Evolutionary conservation across 35 echinoderm and acorn worm genomes (phyloP).

Genomic region (Patiria miniata): DNA sequence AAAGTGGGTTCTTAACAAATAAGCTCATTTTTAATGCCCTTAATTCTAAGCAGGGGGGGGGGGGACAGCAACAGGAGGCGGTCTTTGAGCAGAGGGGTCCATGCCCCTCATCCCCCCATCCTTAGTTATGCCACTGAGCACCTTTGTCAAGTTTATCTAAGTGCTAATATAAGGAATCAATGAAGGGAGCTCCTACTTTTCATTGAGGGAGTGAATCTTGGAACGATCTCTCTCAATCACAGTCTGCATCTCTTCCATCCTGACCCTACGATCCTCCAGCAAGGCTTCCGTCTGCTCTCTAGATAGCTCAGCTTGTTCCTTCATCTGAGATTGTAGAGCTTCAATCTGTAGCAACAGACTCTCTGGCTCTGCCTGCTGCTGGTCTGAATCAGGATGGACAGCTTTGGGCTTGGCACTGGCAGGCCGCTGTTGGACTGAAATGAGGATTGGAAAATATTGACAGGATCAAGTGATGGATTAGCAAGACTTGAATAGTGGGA

Average conservation of each 20-base stretch:
- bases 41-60: too few relatives aligned
- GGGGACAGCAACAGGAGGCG: too few relatives aligned
- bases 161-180: too few relatives aligned
- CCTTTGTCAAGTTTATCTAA: too few relatives aligned
- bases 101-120: too few relatives aligned
- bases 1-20: too few relatives aligned
- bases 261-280: constrained; percentile 86
- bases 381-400: neutral
- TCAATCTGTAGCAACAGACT: constrained; percentile 87
- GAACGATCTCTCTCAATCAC: constrained; percentile 81
- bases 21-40: too few relatives aligned
- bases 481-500: too few relatives aligned
- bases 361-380: constrained; percentile 64
- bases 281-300: constrained; percentile 89
- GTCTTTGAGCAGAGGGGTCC: too few relatives aligned
- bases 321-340: constrained; percentile 88
- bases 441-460: too few relatives aligned
- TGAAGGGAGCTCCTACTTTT: constrained; percentile 66
- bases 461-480: neutral
- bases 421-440: constrained; percentile 7
- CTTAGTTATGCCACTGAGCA: too few relatives aligned
- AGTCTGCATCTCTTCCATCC: constrained; percentile 95
- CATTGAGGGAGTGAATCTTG: constrained; percentile 78
- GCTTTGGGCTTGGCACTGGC: neutral
- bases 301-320: constrained; percentile 80